phyloP scores from a whole-genome alignment of 37 sponge, comb jelly and placozoan species.

The Halisarca cf. caerulea region DNA sequence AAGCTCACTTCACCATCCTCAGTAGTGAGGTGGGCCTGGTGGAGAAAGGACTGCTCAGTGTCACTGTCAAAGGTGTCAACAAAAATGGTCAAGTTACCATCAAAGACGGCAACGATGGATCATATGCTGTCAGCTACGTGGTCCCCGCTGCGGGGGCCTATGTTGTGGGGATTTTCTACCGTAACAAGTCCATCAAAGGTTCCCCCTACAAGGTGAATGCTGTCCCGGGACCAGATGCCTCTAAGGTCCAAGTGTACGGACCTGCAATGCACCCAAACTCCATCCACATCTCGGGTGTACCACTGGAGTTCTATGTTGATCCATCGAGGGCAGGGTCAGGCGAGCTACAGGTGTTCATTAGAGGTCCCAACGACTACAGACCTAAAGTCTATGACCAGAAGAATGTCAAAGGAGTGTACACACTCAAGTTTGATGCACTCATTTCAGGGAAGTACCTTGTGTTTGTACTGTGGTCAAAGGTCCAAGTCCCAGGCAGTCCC shows the following conservation, averaged over 20 bases:
- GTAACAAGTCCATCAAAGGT: constrained; percentile 22
- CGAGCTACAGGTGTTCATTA: constrained; percentile 18
- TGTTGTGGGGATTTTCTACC: constrained; percentile 24
- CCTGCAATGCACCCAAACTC: constrained; percentile 12
- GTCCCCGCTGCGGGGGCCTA: constrained; percentile 32
- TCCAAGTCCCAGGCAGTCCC: constrained; percentile 83
- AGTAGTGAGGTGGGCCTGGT: constrained; percentile 24
- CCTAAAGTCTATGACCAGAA: constrained; percentile 68
- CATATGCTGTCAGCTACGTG: constrained; percentile 24
- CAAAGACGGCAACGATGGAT: constrained; percentile 28
- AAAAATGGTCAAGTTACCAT: constrained; percentile 17
- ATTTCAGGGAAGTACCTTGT: constrained; percentile 76
- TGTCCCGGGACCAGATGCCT: constrained; percentile 12
- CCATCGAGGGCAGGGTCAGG: constrained; percentile 31
- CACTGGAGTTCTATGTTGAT: constrained; percentile 45
- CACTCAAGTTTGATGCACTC: constrained; percentile 78
- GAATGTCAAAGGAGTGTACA: constrained; percentile 66
- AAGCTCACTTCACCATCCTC: constrained; percentile 15
- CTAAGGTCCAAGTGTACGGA: constrained; percentile 37
- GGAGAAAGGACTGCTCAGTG: constrained; percentile 12
- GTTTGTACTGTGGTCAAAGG: constrained; percentile 76
- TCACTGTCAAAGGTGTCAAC: constrained; percentile 22
- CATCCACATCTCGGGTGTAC: constrained; percentile 15
- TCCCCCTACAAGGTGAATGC: constrained; percentile 37
- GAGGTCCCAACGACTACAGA: constrained; percentile 21